Evolutionary conservation across 35 echinoderm and acorn worm species (phyloP), one percentile per base, ranked within the genome.

Genomic region (Patiria miniata): DNA sequence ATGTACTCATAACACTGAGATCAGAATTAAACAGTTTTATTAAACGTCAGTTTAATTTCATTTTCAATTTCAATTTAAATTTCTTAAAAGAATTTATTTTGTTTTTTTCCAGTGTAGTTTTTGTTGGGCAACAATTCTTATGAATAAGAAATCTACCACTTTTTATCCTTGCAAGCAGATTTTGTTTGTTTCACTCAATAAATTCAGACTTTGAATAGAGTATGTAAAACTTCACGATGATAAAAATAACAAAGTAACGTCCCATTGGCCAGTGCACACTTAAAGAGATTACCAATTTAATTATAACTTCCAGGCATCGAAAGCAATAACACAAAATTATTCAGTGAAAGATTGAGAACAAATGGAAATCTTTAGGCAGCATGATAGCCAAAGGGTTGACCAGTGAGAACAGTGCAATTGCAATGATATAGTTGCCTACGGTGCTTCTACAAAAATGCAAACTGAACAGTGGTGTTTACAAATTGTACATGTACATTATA

Each of bases 291-390:
- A 56, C n/a, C 53, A 56, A 12, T 17, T 56, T 12, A n/a, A 56
- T 56, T 56, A 56, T 12, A 56, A 56, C 14, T 17, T n/a, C n/a
- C 14, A 17, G 14, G 14, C 14, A n/a, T n/a, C 14, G n/a, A n/a
- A 56, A 17, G 14, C 14, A 56, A 56, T 56, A 56, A 56, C n/a
- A 56, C 53, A 12, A 56, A 56, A n/a, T 56, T 56, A 56, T 56
- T 56, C 53, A 56, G 53, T 56, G 53, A 56, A 56, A 56, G 53
- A n/a, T 56, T 56, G 14, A 56, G 53, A 56, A 56, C 53, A 56
- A 56, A 56, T 56, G 53, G 53, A 56, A 56, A 1, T 56, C 53
- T 56, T 56, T 3, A 56, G 53, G 0, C 53, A 17, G 53, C 53
- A 56, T 56, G 53, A 17, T n/a, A 56, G 53, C 53, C 1, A 56